phyloP scores from a whole-genome alignment of 2,113 vertebrate species.

The Crotalus horridus region DNA sequence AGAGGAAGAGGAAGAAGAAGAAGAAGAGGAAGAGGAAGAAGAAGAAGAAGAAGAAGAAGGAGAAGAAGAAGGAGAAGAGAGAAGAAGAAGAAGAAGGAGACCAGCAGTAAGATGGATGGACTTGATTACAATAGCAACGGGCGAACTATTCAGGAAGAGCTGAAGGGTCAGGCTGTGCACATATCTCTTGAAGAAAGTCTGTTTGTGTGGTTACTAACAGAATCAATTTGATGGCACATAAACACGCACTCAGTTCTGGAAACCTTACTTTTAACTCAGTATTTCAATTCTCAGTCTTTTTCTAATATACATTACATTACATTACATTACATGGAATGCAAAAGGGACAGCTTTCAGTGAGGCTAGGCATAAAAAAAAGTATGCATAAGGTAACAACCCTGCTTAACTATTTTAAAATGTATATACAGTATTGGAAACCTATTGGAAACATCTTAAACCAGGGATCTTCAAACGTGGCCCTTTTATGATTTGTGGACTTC shows the following conservation, averaged over 20 bases:
- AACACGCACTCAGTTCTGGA: background rate
- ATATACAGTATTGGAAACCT: background rate
- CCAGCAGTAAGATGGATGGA: background rate
- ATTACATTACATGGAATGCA: too few relatives aligned
- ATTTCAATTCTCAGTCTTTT: background rate
- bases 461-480: too few relatives aligned
- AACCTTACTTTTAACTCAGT: background rate
- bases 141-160: background rate
- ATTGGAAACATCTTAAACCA: background rate
- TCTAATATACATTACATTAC: background rate
- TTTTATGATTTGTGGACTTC: too few relatives aligned
- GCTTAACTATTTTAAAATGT: background rate
- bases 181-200: background rate
- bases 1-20: too few relatives aligned
- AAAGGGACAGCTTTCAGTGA: background rate
- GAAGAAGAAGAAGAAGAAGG: too few relatives aligned
- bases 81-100: background rate
- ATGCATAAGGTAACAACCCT: background rate
- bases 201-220: background rate
- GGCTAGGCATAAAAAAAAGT: background rate
- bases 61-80: background rate
- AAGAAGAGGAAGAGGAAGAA: too few relatives aligned
- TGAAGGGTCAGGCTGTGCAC: background rate
- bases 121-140: background rate
- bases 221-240: background rate